These are phyloP conservation scores for Malacosoma neustria DNA, from an alignment of 2,888 invertebrate species.

Conservation along the genomic window DNA sequence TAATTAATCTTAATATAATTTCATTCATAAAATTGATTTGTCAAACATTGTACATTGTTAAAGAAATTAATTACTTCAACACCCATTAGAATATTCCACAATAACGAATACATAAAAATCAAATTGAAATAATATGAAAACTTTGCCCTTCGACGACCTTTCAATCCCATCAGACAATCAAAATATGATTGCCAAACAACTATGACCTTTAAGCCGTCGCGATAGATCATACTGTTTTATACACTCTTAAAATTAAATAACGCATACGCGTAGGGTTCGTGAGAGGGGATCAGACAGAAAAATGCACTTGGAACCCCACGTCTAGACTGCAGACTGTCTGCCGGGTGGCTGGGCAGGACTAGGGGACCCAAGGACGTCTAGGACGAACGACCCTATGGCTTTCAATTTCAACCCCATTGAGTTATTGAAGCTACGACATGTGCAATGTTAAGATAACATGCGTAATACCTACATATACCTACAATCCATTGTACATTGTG, in stretches of 20 bases:
- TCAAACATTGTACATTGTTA: too few relatives aligned
- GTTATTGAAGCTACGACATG: too few relatives aligned
- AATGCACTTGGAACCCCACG: constrained; percentile 69
- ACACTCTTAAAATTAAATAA: constrained; percentile 51
- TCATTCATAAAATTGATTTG: too few relatives aligned
- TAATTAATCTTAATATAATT: too few relatives aligned
- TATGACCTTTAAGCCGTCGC: neutral
- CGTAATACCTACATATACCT: too few relatives aligned
- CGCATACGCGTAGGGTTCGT: constrained; percentile 51
- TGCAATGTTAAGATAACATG: too few relatives aligned
- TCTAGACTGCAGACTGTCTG: constrained; percentile 64
- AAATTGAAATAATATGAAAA: neutral
- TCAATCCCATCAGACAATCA: neutral
- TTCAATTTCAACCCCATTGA: neutral
- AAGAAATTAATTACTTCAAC: too few relatives aligned
- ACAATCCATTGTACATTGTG: too few relatives aligned
- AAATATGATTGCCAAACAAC: neutral
- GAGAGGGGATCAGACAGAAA: constrained; percentile 66
- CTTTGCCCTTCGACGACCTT: neutral
- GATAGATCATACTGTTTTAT: constrained; percentile 1
- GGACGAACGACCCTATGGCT: constrained; percentile 1
- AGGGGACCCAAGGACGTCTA: constrained; percentile 28
- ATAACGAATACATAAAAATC: neutral
- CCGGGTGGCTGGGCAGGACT: constrained; percentile 29
- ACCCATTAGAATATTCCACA: too few relatives aligned